Base-by-base conservation (phyloP, 2,888 invertebrate genomes). In the Stenchaetothrips biformis region DNA sequence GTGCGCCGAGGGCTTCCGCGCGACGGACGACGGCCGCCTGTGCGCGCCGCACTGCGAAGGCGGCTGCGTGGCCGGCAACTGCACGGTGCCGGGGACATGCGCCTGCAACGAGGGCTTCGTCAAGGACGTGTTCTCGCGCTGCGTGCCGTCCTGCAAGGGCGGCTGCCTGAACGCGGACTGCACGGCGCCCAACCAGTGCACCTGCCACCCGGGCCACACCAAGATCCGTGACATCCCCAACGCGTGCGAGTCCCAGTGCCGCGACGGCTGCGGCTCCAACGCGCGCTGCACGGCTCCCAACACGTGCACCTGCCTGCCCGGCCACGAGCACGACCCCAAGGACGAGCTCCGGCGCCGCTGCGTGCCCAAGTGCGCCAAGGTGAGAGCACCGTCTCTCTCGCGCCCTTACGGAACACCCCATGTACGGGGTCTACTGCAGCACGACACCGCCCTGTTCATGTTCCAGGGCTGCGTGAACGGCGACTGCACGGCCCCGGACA, bases 101-200 rank as follows among this genome's bases (percentile, higher is more conserved):
- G 87, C 87, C 9, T 92, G 93, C 85, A 89, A 88, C 83, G 88
- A 89, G 9, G 92, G 91, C 78, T 91, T 90, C 83, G 89, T 91
- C 48, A 89, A 88, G 83, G 90, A 90, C 82, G 83, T 87, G 21
- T 89, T 85, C 9, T 89, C 87, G 1, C 86, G 88, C 81, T 93
- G 93, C 83, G 87, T 92, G 0, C 88, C 92, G 2, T 91, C 92
- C 0, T 93, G 93, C 81, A 92, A 92, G 0, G 89, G 91, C 27
- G 91, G 91, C 0, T 93, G 93, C 83, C 89, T 91, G 82, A 90
- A 93, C 82, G 93, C 93, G 0, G 88, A 89, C 2, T 93, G 93
- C 82, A 87, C 90, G 82, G 87, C 89, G 0, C 88, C 90, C 78
- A 89, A 89, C 0, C 88, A 88, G 59, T 94, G 94, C 82, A 87